Base-by-base conservation (phyloP, 1,140 invertebrate species). In the Drosophila bocki region DNA sequence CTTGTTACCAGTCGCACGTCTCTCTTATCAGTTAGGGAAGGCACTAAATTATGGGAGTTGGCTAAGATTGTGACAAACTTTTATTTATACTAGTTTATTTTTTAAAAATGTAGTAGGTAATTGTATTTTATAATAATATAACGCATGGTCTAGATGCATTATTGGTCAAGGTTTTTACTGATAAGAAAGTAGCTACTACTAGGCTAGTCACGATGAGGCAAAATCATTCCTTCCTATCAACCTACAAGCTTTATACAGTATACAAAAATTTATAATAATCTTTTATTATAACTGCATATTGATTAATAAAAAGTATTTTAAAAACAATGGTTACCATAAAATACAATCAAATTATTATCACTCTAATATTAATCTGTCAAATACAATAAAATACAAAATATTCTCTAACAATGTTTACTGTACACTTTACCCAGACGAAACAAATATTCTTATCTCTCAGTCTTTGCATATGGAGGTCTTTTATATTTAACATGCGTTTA, bases 81-180 rank as follows among this genome's bases (percentile, higher is more conserved):
- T 19, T 41, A 32, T 58, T 63, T 57, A 19, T n/a, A 19, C 5
- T 9, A 12, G 7, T 15, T 37, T 37, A 0, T 6, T 22, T 17
- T n/a, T n/a, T 13, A 56, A n/a, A 26, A 54, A 62, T 45, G 19
- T 15, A 5, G 9, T 8, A 11, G 3, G 19, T 0, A 13, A 61
- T 64, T 48, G 33, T 13, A 13, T 39, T 39, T 54, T 2, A 32
- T 47, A 11, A 29, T 8, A 41, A 42, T 42, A 42, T 9, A 42
- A 59, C 0, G 3, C 12, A n/a, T 12, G 33, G 33, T 39, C 51
- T 13, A 54, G 51, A 39, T 54, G 33, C 26, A 32, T 59, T 72
- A 35, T 72, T 50, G 53, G 29, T 48, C 69, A 72, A 72, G 69
- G 69, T 59, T 69, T 58, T 12, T 2, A 35, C 44, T 59, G 69